These are phyloP conservation scores for Poecile montanus DNA, from an alignment of 2,797 vertebrate species.

Conservation along the genomic window DNA sequence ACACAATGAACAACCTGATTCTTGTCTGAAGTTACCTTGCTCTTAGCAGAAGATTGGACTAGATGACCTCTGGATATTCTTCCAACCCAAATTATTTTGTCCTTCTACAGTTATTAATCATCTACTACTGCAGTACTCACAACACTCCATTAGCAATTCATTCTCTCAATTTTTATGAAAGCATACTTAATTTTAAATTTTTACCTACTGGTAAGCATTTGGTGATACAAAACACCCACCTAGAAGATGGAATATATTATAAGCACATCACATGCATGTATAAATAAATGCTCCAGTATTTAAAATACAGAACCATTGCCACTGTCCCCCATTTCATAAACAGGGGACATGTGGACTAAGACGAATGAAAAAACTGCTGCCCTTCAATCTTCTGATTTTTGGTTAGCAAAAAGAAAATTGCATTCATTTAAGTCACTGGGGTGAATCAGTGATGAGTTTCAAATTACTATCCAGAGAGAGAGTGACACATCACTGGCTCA, in stretches of 20 bases:
- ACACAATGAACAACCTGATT: background rate
- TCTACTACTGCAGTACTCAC: background rate
- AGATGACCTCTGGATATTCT: background rate
- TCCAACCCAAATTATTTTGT: background rate
- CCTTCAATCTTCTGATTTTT: background rate
- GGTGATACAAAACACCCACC: background rate
- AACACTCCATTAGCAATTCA: background rate
- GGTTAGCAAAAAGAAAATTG: background rate
- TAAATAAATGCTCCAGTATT: background rate
- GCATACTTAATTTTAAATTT: background rate
- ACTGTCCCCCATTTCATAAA: background rate
- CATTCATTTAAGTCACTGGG: background rate
- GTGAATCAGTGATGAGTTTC: background rate
- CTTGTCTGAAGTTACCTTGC: background rate
- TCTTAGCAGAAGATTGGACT: background rate
- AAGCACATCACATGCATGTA: rapidly evolving
- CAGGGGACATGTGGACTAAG: background rate
- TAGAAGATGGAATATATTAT: background rate
- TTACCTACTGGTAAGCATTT: background rate
- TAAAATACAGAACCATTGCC: background rate
- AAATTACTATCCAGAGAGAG: background rate
- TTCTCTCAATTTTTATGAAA: background rate
- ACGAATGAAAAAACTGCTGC: background rate
- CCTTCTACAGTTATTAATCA: background rate
- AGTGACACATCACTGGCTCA: background rate